phyloP scores from a whole-genome alignment of 1,140 invertebrate species.

The Solen grandis region DNA sequence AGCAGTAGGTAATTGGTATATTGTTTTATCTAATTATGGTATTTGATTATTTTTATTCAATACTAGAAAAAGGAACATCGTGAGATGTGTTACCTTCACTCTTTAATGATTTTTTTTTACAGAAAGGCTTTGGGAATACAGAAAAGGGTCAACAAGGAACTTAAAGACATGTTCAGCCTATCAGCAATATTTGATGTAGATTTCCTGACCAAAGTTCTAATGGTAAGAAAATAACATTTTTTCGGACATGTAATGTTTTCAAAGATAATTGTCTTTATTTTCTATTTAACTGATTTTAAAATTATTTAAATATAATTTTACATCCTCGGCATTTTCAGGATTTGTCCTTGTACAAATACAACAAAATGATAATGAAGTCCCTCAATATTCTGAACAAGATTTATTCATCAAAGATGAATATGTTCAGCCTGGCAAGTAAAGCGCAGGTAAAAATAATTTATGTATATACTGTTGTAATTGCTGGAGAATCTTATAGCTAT shows the following conservation, averaged over 20 bases:
- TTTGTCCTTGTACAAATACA: slow-evolving; percentile 77
- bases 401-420: slow-evolving; percentile 79
- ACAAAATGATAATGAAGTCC: slow-evolving; percentile 78
- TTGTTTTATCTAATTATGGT: too few relatives aligned
- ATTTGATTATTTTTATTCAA: too few relatives aligned
- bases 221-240: slow-evolving; percentile 71
- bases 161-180: slow-evolving; percentile 76
- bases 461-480: too few relatives aligned
- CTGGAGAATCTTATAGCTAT: too few relatives aligned
- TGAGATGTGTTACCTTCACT: too few relatives aligned
- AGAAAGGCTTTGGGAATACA: slow-evolving; percentile 71
- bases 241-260: too few relatives aligned
- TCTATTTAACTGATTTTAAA: too few relatives aligned
- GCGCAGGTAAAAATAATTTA: slow-evolving; percentile 75
- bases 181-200: slow-evolving; percentile 78
- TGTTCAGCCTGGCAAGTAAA: slow-evolving; percentile 79
- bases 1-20: too few relatives aligned
- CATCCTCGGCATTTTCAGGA: too few relatives aligned
- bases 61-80: too few relatives aligned
- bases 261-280: too few relatives aligned
- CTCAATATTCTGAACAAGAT: slow-evolving; percentile 79
- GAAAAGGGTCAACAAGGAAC: slow-evolving; percentile 72
- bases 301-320: too few relatives aligned
- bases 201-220: slow-evolving; percentile 73
- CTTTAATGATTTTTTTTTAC: neutral